Evolutionary conservation across 1,140 invertebrate genomes (phyloP), one percentile per base, ranked within the genome.

Genomic region (Asobara japonica): DNA sequence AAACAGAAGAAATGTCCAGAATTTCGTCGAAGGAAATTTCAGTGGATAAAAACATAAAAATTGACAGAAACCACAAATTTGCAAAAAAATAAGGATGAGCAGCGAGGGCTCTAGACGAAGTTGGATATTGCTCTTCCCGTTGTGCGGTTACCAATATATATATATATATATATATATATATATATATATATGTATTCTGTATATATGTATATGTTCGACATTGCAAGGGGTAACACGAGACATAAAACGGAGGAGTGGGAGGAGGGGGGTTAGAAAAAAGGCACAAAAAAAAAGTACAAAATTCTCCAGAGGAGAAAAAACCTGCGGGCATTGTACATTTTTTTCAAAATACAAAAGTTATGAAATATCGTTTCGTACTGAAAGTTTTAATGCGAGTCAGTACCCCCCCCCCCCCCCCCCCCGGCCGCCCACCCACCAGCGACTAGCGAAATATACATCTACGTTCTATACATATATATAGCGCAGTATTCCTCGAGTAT

Each of bases 301-400:
- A 45, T 45, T 45, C 30, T 16, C 18, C 18, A 61, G 38, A 48
- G 20, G 65, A 65, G 69, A 20, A 72, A 27, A 51, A 25, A 45
- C 29, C 65, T 33, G 36, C 31, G 20, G 48, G 51, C 65, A 74
- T 69, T 66, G 65, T 71, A 71, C 60, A 74, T 71, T 84, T 86
- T 86, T 84, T 86, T 80, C 82, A 86, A 84, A 33, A 85, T 83
- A 84, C 80, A 82, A 84, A 85, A 86, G 83, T 85, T 87, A 84
- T 84, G 84, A 86, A 86, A 86, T 86, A 86, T 86, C 84, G 85
- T 74, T 82, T 68, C 67, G 61, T 60, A 48, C 77, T 77, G 78
- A 86, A 86, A 86, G 82, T 86, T 86, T 86, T 86, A 86, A 86
- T 86, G 83, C 83, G 81, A 77, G 74, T 69, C 69, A 29, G 38